A percentile compares a stretch with the other conserved stretches of the same genome.
Evolutionary conservation across 2,888 invertebrate species (phyloP).

Genomic region (Eristalis intricaria): DNA sequence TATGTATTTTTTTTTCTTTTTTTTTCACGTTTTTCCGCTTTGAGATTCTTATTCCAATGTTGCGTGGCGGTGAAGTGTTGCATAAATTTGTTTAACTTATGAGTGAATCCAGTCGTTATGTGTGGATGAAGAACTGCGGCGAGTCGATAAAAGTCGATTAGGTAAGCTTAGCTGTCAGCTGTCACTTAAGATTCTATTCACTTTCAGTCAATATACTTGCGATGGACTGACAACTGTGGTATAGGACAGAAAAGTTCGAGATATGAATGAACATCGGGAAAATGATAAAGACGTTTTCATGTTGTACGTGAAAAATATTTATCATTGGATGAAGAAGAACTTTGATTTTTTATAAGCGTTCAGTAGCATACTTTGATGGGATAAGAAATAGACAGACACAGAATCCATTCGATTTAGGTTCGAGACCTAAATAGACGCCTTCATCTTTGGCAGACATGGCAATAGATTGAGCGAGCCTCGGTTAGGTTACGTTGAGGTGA

Average conservation of each 20-base stretch:
- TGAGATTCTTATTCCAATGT: not conserved
- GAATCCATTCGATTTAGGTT: too few species aligned
- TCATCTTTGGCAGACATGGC: too few species aligned
- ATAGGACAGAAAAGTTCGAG: not conserved
- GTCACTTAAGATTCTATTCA: not conserved
- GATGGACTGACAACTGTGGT: not conserved
- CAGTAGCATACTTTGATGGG: too few species aligned
- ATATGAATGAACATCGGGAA: not conserved
- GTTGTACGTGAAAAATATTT: not conserved
- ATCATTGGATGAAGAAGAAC: too few species aligned
- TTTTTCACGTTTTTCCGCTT: not conserved
- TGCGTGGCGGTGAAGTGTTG: constrained; percentile 8
- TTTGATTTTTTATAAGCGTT: too few species aligned
- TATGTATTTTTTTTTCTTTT: not conserved
- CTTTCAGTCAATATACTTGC: not conserved
- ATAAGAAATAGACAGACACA: too few species aligned
- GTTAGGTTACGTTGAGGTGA: too few species aligned
- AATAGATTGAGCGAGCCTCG: too few species aligned
- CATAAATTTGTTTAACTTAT: constrained; percentile 21
- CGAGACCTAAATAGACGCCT: too few species aligned
- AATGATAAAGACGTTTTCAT: not conserved
- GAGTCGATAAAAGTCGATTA: constrained; percentile 9
- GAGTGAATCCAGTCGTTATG: not conserved
- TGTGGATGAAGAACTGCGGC: not conserved
- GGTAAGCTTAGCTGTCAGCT: not conserved